phyloP scores from a whole-genome alignment of 2,797 vertebrate species.

The Sardinella longiceps region DNA sequence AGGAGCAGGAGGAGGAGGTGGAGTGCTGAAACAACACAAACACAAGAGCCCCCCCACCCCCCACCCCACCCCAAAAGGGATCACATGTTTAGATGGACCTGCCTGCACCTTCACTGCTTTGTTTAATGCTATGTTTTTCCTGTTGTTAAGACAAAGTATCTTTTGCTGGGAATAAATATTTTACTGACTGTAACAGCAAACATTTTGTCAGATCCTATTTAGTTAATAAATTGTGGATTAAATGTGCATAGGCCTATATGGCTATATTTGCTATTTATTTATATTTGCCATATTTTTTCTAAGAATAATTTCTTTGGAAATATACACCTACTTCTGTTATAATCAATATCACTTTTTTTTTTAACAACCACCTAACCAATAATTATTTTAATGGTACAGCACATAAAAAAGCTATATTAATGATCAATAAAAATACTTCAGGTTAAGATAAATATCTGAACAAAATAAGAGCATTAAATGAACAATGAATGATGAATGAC shows the following conservation, averaged over 20 bases:
- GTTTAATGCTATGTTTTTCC: neutral
- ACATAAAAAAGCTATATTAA: too few relatives aligned
- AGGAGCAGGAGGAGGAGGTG: neutral
- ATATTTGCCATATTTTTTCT: neutral
- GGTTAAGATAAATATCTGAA: neutral
- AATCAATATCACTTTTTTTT: neutral
- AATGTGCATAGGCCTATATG: neutral
- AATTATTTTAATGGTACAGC: too few relatives aligned
- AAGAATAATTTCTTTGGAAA: neutral
- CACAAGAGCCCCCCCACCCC: slow-evolving; percentile 21
- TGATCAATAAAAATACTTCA: neutral
- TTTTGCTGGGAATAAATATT: neutral
- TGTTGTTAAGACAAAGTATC: too few relatives aligned
- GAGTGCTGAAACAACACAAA: neutral
- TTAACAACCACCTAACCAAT: too few relatives aligned
- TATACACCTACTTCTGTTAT: too few relatives aligned
- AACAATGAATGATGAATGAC: too few relatives aligned
- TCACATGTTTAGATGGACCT: neutral
- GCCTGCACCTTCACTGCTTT: neutral
- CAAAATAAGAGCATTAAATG: neutral
- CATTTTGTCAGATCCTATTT: neutral
- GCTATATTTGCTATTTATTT: neutral
- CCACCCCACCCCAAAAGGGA: neutral
- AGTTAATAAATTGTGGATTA: neutral
- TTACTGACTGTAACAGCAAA: neutral